phyloP scores from a whole-genome alignment of 23 tunicate species.

The Botrylloides violaceus region DNA sequence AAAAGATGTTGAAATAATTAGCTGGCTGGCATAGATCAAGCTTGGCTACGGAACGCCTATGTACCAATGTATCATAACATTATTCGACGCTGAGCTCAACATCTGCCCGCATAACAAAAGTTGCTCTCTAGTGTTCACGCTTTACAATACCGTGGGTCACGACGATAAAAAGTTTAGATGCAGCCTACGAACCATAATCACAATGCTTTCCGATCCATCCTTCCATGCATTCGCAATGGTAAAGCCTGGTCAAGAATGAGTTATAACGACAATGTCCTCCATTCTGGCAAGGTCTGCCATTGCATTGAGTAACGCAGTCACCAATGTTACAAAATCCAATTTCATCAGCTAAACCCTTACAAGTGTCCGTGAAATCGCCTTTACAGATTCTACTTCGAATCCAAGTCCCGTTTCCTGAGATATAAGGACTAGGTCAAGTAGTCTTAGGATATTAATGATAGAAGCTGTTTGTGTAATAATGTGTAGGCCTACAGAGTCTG shows the following conservation, averaged over 20 bases:
- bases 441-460: too few species aligned
- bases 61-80: neutral
- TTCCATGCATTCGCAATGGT: slow-evolving; percentile 47
- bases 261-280: slow-evolving; percentile 45
- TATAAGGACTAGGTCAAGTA: neutral
- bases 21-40: neutral
- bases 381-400: slow-evolving; percentile 29
- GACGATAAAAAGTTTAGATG: too few species aligned
- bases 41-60: too few species aligned
- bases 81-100: neutral
- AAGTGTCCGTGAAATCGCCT: slow-evolving; percentile 70
- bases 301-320: slow-evolving; percentile 57
- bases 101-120: too few species aligned
- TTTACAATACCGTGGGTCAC: too few species aligned
- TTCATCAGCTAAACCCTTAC: slow-evolving; percentile 36
- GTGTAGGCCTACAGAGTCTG: too few species aligned
- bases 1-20: too few species aligned
- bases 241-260: slow-evolving; percentile 29
- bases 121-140: too few species aligned
- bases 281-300: slow-evolving; percentile 48
- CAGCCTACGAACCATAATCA: slow-evolving; percentile 60
- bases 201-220: slow-evolving; percentile 86
- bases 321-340: slow-evolving; percentile 33
- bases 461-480: too few species aligned
- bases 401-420: slow-evolving; percentile 37